Base-by-base conservation (phyloP, 2,113 vertebrate genomes). In the Pogonocichla stellata region DNA sequence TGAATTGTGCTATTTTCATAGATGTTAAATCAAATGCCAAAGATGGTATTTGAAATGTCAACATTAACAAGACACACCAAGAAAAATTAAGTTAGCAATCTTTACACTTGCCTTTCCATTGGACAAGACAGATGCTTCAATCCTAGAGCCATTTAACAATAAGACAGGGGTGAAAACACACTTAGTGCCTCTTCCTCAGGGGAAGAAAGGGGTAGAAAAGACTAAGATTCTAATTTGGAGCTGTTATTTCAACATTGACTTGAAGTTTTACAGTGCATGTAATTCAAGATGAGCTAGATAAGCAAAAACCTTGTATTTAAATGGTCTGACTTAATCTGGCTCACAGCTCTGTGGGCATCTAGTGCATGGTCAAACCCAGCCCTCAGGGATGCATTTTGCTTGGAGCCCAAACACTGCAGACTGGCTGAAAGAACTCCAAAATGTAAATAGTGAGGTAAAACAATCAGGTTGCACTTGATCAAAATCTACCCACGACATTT, bases 401-500 rank as follows among this genome's bases (percentile, higher is more conserved):
- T 31, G 29, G 69, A 93, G 86, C 45, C 53, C 86, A 79, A 92
- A 89, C 17, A 19, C n/a, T 61, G 58, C 60, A 81, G 48, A 61
- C 69, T 51, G 48, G 65, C 87, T 92, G 81, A 58, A 88, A 85
- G n/a, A 88, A 73, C 66, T 50, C 89, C 64, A 82, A 45, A 62
- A 93, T 62, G 67, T 48, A 96, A 94, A 96, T 86, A 50, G 24
- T 61, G 43, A 91, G 73, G 78, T 80, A 79, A 78, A 84, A 79
- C 61, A 91, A 70, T 69, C 74, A 92, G 54, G 81, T 62, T 94
- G 90, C 85, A 86, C 81, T 87, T 7, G 31, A 91, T 92, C 90
- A 72, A 82, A 87, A 95, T 82, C 78, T 81, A 78, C 48, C 54
- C 78, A 13, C 26, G 84, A 70, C 47, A 85, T 93, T 20, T 80